These are phyloP conservation scores for Acholoe squamosa DNA, from an alignment of 2,888 invertebrate genomes.

Conservation along the genomic window DNA sequence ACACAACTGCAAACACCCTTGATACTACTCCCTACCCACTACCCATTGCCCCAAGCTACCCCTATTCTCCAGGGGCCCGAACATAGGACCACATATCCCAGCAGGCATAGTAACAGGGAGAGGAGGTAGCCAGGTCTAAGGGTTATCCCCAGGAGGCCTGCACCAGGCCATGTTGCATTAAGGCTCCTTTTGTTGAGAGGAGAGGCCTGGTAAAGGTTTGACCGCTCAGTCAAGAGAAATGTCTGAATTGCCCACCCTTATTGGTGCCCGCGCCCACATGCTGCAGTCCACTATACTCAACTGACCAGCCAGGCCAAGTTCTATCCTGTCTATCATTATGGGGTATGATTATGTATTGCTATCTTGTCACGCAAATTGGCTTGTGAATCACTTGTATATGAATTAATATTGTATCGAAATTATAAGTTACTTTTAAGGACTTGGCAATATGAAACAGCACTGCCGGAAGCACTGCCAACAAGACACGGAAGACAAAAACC, in stretches of 20 bases:
- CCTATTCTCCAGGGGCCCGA: no score
- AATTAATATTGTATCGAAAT: no score
- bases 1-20: no score
- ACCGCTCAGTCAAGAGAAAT: background rate
- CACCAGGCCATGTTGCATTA: constrained; percentile 5
- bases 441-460: no score
- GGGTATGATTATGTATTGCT: no score
- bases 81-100: background rate
- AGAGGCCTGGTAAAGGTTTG: background rate
- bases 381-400: no score
- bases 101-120: background rate
- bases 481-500: no score
- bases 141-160: background rate
- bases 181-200: constrained; percentile 1
- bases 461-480: no score
- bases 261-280: background rate
- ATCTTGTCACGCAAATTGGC: no score
- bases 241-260: background rate
- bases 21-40: no score
- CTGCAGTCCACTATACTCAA: background rate
- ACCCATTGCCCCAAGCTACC: no score
- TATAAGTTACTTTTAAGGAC: no score
- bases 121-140: background rate
- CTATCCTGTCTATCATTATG: constrained; percentile 12
- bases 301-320: background rate